Conservation (phyloP, 1,140 invertebrate genomes). For the Achroia grisella region DNA sequence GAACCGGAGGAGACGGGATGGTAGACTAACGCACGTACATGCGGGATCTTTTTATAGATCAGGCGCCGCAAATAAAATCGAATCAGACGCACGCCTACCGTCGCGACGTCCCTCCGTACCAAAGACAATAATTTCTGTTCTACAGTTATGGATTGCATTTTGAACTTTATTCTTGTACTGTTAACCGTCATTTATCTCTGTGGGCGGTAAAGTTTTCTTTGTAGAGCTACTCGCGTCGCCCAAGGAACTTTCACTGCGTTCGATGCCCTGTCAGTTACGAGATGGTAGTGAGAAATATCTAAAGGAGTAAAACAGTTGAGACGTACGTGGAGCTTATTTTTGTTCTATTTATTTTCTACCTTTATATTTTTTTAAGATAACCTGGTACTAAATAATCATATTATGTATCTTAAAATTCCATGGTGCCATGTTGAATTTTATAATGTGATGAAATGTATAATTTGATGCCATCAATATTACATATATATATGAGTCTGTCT, state of each 20-base stretch:
- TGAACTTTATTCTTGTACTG: background rate
- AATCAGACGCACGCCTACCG: conserved; percentile 20
- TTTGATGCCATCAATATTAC: too few relatives aligned
- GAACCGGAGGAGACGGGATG: conserved; percentile 28
- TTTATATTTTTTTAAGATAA: too few relatives aligned
- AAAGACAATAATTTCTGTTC: background rate
- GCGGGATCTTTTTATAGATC: conserved; percentile 54
- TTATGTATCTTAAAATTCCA: too few relatives aligned
- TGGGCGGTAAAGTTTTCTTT: conserved; percentile 9
- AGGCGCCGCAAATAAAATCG: conserved; percentile 37
- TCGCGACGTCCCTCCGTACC: conserved; percentile 4
- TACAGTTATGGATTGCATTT: background rate
- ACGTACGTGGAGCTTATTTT: too few relatives aligned
- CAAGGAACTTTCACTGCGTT: conserved; percentile 27
- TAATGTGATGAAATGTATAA: too few relatives aligned
- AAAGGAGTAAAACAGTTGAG: background rate
- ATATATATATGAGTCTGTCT: too few relatives aligned
- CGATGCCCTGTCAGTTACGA: conserved; percentile 19
- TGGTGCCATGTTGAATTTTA: too few relatives aligned
- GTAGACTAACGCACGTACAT: conserved; percentile 34
- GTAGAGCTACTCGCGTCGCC: conserved; percentile 2
- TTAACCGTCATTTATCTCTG: background rate
- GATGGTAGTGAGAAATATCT: conserved; percentile 12
- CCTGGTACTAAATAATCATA: too few relatives aligned
- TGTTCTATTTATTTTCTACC: too few relatives aligned